Conservation (phyloP, 2,888 invertebrate species). For the Hymenopus coronatus region DNA sequence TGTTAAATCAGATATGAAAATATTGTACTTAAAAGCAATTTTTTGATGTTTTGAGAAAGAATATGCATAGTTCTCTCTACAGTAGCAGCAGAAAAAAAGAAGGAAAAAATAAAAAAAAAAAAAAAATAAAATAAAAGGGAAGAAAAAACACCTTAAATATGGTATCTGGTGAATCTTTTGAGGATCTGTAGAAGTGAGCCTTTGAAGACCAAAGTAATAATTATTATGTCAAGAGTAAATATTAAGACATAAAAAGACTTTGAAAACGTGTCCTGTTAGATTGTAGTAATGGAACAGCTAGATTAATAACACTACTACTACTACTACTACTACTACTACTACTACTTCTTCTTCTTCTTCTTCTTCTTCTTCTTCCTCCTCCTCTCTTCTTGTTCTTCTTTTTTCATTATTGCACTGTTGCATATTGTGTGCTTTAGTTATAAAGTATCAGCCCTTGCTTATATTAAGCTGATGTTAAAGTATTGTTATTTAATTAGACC, state of each 20-base stretch:
- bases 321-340: neutral
- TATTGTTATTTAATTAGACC: neutral
- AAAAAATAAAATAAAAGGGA: too few relatives aligned
- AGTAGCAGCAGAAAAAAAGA: neutral
- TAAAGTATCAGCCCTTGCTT: neutral
- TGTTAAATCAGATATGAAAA: neutral
- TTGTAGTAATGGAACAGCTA: neutral
- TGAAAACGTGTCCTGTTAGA: neutral
- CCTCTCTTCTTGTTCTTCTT: neutral
- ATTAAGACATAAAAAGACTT: neutral
- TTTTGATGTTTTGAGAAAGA: neutral
- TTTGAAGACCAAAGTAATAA: neutral
- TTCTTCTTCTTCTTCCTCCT: neutral
- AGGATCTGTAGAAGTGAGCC: neutral
- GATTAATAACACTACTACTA: neutral
- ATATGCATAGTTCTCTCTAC: neutral
- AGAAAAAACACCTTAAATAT: too few relatives aligned
- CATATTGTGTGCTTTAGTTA: neutral
- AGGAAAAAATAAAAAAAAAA: neutral
- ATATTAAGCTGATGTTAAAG: constrained; percentile 1
- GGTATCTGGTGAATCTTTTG: neutral
- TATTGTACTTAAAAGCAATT: neutral
- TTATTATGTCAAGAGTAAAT: neutral
- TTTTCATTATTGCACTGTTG: neutral
- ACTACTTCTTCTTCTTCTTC: neutral